Evolutionary conservation across 2,888 invertebrate genomes (phyloP), one percentile per base, ranked within the genome.

Genomic region (Oscheius sp.): DNA sequence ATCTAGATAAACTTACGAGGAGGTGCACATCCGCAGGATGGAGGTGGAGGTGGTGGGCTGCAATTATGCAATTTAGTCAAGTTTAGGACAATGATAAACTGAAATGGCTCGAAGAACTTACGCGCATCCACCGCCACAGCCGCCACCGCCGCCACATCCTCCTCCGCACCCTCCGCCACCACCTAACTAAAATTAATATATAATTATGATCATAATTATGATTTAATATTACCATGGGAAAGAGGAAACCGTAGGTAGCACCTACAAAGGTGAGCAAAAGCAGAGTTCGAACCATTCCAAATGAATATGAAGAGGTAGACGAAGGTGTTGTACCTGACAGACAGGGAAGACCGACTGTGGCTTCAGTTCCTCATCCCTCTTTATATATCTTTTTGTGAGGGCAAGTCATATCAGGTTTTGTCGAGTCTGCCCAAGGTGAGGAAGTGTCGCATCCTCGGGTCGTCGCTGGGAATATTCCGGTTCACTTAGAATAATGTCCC

Each of bases 81-180:
- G n/a, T 18, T 18, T 18, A 18, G 16, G 0, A 18, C 21, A 18
- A n/a, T n/a, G n/a, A n/a, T n/a, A n/a, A n/a, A n/a, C n/a, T n/a
- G n/a, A n/a, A n/a, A 25, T 1, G 16, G 21, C 18, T 16, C n/a
- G 13, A 12, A 41, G 9, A 35, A 35, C 35, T 9, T 35, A 35
- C 35, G 35, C 58, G 13, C 66, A 66, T 52, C 66, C 66, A 12
- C 52, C 27, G n/a, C 66, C 66, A 52, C 66, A 49, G 27, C 52
- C 52, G 9, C 45, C 45, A n/a, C 45, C 45, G 12, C 52, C 52
- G 9, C 52, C 52, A 21, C 23, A 21, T 55, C 55, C 55, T 25
- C 55, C 21, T 23, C 55, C 55, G 13, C 55, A 21, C 23, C 55
- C 55, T 23, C 66, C 66, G 1, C 66, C 66, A 18, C 66, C 66